A percentile compares a stretch with the other conserved stretches of the same genome.
phyloP scores from a whole-genome alignment of 2,888 invertebrate species.

The Agrotis puta region DNA sequence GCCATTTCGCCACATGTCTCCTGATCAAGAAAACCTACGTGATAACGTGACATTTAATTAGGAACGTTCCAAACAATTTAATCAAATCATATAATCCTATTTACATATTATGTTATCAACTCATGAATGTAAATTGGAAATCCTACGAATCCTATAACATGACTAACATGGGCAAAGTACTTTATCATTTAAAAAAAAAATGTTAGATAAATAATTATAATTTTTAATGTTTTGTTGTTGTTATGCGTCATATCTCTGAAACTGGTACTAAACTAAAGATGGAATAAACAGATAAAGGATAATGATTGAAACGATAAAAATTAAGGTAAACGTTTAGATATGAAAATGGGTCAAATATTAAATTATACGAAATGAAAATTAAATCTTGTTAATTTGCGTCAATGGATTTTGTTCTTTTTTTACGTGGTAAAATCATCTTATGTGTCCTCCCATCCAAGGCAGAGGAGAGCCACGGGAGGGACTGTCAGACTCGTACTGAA shows the following conservation, averaged over 20 bases:
- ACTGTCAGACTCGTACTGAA: too few species aligned
- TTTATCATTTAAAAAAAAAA: background rate
- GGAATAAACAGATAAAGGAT: background rate
- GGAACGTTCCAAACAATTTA: background rate
- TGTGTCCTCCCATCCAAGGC: too few species aligned
- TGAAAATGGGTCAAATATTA: background rate
- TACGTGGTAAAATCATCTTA: too few species aligned
- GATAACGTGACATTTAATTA: background rate
- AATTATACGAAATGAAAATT: background rate
- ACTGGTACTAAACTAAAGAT: background rate
- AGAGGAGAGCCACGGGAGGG: too few species aligned
- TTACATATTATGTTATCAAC: background rate
- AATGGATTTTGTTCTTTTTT: too few species aligned
- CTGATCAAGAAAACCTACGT: background rate
- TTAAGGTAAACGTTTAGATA: background rate
- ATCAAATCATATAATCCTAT: background rate
- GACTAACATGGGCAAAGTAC: too few species aligned
- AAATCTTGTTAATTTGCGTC: background rate
- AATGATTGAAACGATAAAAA: background rate
- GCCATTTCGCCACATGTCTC: background rate
- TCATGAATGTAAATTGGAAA: constrained; percentile 4
- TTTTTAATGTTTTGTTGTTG: constrained; percentile 8
- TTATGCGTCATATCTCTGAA: constrained; percentile 30
- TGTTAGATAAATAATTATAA: background rate
- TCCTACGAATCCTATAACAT: background rate